Evolutionary conservation across 2,797 vertebrate species (phyloP).

Genomic region (Distichodus sexfasciatus): DNA sequence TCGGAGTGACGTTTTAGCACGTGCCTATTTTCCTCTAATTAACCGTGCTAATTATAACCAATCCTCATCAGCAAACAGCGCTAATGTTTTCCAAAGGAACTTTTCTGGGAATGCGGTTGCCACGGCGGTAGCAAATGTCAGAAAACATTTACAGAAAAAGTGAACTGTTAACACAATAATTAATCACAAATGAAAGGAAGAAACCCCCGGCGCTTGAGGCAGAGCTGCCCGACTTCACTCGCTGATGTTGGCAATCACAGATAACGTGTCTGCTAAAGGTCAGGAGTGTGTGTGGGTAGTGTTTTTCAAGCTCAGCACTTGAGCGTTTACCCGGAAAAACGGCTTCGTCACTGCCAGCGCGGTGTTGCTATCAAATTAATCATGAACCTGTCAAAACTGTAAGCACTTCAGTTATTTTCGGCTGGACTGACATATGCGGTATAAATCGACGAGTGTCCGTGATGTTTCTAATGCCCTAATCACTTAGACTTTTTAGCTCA

Average conservation of each 20-base stretch:
- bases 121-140: constrained; percentile 20
- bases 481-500: too few species aligned
- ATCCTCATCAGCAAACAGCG: constrained; percentile 34
- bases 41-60: background rate
- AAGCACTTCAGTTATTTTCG: too few species aligned
- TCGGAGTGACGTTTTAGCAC: too few species aligned
- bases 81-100: constrained; percentile 25
- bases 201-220: background rate
- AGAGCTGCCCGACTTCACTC: background rate
- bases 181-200: constrained; percentile 40
- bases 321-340: background rate
- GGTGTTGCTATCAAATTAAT: background rate
- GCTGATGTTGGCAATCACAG: constrained; percentile 11
- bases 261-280: constrained; percentile 22
- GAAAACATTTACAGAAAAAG: constrained; percentile 35
- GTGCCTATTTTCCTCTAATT: constrained; percentile 16
- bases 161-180: too few species aligned
- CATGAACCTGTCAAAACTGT: too few species aligned
- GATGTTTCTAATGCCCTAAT: too few species aligned
- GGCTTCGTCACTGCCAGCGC: background rate
- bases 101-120: constrained; percentile 33
- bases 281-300: background rate
- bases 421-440: too few species aligned
- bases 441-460: too few species aligned
- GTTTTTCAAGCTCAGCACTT: background rate